phyloP scores from a whole-genome alignment of 2,797 vertebrate genomes.

The Tragopan temminckii region DNA sequence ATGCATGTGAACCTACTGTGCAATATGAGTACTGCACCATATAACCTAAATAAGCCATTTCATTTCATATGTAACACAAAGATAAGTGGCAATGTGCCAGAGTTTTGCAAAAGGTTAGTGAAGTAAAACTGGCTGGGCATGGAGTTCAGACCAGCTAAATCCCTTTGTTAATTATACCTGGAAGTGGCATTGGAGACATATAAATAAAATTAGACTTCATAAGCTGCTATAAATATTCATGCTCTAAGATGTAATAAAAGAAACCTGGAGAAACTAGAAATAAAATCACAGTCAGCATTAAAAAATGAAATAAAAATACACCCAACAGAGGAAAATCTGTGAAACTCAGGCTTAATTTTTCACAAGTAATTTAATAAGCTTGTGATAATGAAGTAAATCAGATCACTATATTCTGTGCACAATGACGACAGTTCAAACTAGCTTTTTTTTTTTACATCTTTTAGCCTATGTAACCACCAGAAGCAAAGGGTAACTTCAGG shows the following conservation, averaged over 20 bases:
- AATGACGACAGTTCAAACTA: neutral
- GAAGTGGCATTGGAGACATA: constrained; percentile 3
- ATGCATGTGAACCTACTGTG: neutral
- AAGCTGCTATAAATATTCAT: constrained; percentile 27
- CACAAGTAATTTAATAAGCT: constrained; percentile 26
- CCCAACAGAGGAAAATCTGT: neutral
- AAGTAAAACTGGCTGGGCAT: neutral
- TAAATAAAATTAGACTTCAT: constrained; percentile 11
- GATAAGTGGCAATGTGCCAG: neutral
- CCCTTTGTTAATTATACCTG: neutral
- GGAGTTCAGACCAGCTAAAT: neutral
- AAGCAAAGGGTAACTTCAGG: neutral
- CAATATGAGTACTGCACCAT: fast-evolving
- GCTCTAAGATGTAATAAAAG: neutral
- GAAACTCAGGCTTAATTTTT: constrained; percentile 1
- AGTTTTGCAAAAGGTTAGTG: neutral
- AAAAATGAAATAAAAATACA: neutral
- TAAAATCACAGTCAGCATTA: neutral
- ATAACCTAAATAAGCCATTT: neutral
- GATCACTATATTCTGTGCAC: neutral
- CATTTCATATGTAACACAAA: neutral
- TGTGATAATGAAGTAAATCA: constrained; percentile 41
- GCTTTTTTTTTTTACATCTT: constrained; percentile 16
- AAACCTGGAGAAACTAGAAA: neutral
- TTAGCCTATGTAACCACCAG: neutral